Base-by-base conservation (phyloP, 2,888 invertebrate species). In the Lithophane leautieri region DNA sequence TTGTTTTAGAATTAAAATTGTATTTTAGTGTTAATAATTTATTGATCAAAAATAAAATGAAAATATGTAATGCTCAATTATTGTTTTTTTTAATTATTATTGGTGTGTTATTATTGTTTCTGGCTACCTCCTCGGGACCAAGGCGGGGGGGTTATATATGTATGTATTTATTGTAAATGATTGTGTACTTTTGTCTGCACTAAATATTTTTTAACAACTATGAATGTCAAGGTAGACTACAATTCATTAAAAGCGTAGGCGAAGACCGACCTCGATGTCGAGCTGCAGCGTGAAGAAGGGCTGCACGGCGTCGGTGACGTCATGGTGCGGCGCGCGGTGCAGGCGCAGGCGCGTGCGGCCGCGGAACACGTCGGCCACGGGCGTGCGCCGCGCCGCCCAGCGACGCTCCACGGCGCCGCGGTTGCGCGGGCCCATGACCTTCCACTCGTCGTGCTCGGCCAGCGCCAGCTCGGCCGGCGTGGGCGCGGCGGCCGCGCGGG, bases 201-300 rank as follows among this genome's bases (percentile, higher is more conserved):
- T 40, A 40, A 62, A 62, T 54, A 54, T 12, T 12, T 54, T n/a
- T 12, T 54, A 14, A 56, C n/a, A 25, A 56, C 14, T 25, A 56
- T 56, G 56, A 25, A 2, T 28, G 58, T 8, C n/a, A 1, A 16
- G 25, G 16, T 58, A 58, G 58, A 58, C 56, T 28, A 28, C 4
- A 58, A 56, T 56, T 12, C 4, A 12, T 65, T 7, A 14, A 19
- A 34, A 58, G 2, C 61, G 3, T 9, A 6, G 9, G 22, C 6
- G 1, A 0, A 4, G 2, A 47, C 70, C 16, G 92, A 99, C 99
- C 97, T 99, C 99, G 88, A 99, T 99, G 91, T 99, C 99, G 50
- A 99, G 97, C 93, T 99, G 99, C 81, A 99, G 97, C 1, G 99
- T 99, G 93, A 99, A 99, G 96, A 99, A 99, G 1, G 99, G 99